Conservation (phyloP, 2,888 invertebrate genomes). For the Philhelius pedissequus region DNA sequence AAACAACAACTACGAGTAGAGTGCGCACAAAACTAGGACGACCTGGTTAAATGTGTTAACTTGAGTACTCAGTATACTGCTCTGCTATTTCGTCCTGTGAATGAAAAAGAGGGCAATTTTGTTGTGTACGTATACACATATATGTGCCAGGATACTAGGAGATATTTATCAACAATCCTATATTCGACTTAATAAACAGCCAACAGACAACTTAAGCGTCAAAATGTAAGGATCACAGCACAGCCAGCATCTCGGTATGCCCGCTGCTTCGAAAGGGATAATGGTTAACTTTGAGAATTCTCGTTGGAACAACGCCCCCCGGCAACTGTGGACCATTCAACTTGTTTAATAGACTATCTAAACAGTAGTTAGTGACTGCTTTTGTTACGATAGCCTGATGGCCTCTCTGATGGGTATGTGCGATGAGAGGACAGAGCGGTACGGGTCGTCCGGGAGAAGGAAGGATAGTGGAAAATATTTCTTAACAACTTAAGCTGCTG, state of each 20-base stretch:
- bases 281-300: constrained; percentile 29
- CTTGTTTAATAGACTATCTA: constrained; percentile 54
- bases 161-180: constrained; percentile 20
- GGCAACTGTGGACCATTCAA: constrained; percentile 41
- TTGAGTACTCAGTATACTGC: background rate
- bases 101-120: background rate
- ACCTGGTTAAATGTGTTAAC: constrained; percentile 30
- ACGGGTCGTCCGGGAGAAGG: background rate
- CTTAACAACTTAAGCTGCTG: constrained; percentile 30
- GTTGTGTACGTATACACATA: background rate
- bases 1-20: background rate
- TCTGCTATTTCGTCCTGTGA: background rate
- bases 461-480: constrained; percentile 29
- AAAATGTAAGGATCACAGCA: constrained; percentile 46
- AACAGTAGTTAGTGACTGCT: constrained; percentile 57
- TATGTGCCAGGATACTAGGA: constrained; percentile 17
- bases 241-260: background rate
- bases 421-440: too few species aligned
- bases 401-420: background rate
- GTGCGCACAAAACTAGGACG: background rate
- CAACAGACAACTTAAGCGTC: constrained; percentile 29
- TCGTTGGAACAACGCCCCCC: constrained; percentile 20
- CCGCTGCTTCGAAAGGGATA: background rate
- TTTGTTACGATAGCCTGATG: constrained; percentile 9
- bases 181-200: constrained; percentile 26